A percentile compares a stretch with the other conserved stretches of the same genome.
Evolutionary conservation across 2,113 vertebrate genomes (phyloP).

Genomic region (Perccottus glenii): DNA sequence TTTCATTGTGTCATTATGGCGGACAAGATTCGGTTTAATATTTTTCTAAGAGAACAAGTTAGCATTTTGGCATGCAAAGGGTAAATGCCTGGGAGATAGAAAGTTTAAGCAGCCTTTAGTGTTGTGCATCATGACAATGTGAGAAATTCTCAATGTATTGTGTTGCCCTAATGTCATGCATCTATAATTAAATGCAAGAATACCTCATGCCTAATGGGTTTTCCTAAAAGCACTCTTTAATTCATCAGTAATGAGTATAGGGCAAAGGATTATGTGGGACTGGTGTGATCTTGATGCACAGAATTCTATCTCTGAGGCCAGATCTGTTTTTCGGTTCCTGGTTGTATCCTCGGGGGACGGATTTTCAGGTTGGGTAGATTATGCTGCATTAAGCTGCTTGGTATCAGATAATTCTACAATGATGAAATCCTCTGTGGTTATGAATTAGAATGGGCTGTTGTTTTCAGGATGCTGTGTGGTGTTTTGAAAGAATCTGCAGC

Average conservation of each 20-base stretch:
- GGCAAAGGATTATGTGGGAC: slow-evolving; percentile 42
- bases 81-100: too few relatives aligned
- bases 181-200: neutral
- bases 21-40: too few relatives aligned
- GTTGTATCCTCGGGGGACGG: slow-evolving; percentile 54
- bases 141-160: too few relatives aligned
- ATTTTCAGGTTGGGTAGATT: slow-evolving; percentile 70
- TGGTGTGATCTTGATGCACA: slow-evolving; percentile 51
- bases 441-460: slow-evolving; percentile 53
- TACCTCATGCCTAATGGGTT: slow-evolving; percentile 27
- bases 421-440: slow-evolving; percentile 63
- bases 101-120: too few relatives aligned
- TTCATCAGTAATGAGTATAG: slow-evolving; percentile 44
- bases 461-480: slow-evolving; percentile 21
- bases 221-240: slow-evolving; percentile 34
- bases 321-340: slow-evolving; percentile 52
- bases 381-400: slow-evolving; percentile 71
- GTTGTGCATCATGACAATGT: too few relatives aligned
- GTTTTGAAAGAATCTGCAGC: slow-evolving; percentile 4
- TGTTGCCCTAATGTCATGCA: neutral
- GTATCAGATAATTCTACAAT: slow-evolving; percentile 70
- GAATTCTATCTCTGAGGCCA: slow-evolving; percentile 48
- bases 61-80: too few relatives aligned
- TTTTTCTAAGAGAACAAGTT: too few relatives aligned
- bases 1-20: too few relatives aligned